Percentiles rank a stretch among this genome's conserved stretches.
Conservation (phyloP, 2,888 invertebrate genomes). For the Cerceris rybyensis region DNA sequence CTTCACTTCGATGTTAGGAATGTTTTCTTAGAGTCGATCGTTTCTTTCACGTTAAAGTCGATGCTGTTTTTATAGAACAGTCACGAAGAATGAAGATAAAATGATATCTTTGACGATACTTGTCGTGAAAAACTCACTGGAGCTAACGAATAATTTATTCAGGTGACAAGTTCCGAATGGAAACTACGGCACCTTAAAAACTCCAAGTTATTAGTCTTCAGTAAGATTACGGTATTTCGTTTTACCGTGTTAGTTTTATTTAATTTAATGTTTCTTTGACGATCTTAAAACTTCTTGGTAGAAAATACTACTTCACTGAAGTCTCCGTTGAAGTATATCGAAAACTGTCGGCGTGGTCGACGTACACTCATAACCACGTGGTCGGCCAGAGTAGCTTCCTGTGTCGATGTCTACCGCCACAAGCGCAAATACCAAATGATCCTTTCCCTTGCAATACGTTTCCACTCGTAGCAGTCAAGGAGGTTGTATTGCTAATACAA, state of each 20-base stretch:
- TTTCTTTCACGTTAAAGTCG: neutral
- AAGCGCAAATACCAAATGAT: constrained; percentile 15
- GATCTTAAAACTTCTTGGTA: neutral
- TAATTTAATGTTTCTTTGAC: neutral
- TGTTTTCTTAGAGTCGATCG: neutral
- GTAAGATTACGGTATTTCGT: neutral
- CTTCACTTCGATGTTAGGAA: constrained; percentile 53
- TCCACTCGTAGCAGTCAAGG: constrained; percentile 5
- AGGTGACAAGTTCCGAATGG: neutral
- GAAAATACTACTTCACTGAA: neutral
- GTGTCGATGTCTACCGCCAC: constrained; percentile 37
- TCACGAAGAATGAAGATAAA: no score
- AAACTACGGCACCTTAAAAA: constrained; percentile 6
- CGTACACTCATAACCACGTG: constrained; percentile 67
- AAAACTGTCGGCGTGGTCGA: constrained; percentile 49
- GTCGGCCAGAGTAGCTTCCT: constrained; percentile 52
- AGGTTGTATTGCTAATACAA: constrained; percentile 20
- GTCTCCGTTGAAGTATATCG: constrained; percentile 27
- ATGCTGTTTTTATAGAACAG: neutral
- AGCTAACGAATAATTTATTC: neutral
- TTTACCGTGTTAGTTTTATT: neutral
- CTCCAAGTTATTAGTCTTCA: neutral
- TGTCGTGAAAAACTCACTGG: constrained; percentile 1
- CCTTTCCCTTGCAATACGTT: constrained; percentile 8
- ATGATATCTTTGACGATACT: neutral